Evolutionary conservation across 2,797 vertebrate genomes (phyloP).

Genomic region (Tenualosa ilisha): DNA sequence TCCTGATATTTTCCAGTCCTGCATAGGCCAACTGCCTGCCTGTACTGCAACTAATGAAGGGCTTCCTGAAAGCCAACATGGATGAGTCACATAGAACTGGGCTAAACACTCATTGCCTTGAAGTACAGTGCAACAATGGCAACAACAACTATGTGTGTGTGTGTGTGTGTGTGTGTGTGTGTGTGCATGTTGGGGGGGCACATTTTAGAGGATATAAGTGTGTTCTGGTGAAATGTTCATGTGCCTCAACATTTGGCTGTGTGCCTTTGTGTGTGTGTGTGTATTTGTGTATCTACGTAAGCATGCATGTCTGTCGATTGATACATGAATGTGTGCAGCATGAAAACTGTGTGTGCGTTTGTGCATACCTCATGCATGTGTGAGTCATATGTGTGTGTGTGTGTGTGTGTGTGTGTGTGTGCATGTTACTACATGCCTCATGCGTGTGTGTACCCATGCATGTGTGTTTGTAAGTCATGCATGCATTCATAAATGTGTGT

Average conservation of each 20-base stretch:
- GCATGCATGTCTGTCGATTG: no score
- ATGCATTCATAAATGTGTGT: slow-evolving; percentile 15
- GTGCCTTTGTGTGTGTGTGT: neutral
- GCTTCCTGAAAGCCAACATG: neutral
- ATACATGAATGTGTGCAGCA: no score
- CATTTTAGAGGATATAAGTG: neutral
- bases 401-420: neutral
- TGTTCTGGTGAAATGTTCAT: slow-evolving; percentile 4
- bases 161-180: slow-evolving; percentile 2
- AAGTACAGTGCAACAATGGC: neutral
- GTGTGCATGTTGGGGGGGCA: neutral
- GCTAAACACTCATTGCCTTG: neutral
- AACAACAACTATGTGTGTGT: neutral
- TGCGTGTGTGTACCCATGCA: neutral
- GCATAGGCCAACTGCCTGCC: neutral
- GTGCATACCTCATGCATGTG: neutral
- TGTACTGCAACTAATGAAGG: neutral
- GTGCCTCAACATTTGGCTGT: neutral
- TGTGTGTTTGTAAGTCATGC: slow-evolving; percentile 13
- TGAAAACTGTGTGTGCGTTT: neutral
- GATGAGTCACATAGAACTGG: neutral
- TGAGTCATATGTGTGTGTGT: neutral
- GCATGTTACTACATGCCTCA: neutral
- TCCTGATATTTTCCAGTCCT: neutral
- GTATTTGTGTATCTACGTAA: neutral